A percentile compares a stretch with the other conserved stretches of the same genome.
phyloP scores from a whole-genome alignment of 2,888 invertebrate genomes.

The Timandra comae region DNA sequence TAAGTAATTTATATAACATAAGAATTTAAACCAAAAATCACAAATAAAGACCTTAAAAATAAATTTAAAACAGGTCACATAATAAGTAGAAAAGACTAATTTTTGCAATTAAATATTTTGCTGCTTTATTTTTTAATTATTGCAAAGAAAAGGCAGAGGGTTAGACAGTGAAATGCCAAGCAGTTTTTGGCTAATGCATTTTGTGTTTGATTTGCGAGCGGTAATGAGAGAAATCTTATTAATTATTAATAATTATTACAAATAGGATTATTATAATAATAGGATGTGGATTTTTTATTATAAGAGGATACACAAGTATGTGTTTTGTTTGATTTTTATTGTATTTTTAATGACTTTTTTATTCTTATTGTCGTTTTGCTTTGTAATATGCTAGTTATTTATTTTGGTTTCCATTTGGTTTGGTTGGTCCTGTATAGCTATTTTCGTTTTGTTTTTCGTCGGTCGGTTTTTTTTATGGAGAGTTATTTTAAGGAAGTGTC shows the following conservation, averaged over 20 bases:
- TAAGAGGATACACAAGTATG: conserved; percentile 69
- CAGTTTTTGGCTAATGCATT: conserved; percentile 54
- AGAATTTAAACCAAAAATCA: conserved; percentile 15
- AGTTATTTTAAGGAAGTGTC: conserved; percentile 36
- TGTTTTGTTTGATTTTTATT: conserved; percentile 30
- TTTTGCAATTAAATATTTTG: conserved; percentile 61
- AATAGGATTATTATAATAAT: conserved; percentile 14
- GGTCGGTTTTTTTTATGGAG: conserved; percentile 29
- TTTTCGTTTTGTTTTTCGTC: conserved; percentile 32
- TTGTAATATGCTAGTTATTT: conserved; percentile 49
- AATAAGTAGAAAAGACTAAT: conserved; percentile 20
- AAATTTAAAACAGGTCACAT: conserved; percentile 28
- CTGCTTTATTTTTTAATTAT: conserved; percentile 64
- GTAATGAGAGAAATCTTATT: conserved; percentile 36
- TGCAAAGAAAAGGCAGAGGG: conserved; percentile 29
- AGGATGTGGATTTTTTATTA: conserved; percentile 28
- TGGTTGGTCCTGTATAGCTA: conserved; percentile 25
- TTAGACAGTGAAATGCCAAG: conserved; percentile 17
- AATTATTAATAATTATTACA: conserved; percentile 11
- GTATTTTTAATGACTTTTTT: conserved; percentile 27
- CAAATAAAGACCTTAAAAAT: conserved; percentile 16
- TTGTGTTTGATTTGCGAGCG: conserved; percentile 63
- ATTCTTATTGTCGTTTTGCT: conserved; percentile 39
- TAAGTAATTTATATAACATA: conserved; percentile 34
- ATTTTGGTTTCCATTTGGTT: conserved; percentile 29